These are phyloP conservation scores for Akabosia matsudoensis DNA, from an alignment of 1,140 invertebrate genomes.

Conservation along the genomic window DNA sequence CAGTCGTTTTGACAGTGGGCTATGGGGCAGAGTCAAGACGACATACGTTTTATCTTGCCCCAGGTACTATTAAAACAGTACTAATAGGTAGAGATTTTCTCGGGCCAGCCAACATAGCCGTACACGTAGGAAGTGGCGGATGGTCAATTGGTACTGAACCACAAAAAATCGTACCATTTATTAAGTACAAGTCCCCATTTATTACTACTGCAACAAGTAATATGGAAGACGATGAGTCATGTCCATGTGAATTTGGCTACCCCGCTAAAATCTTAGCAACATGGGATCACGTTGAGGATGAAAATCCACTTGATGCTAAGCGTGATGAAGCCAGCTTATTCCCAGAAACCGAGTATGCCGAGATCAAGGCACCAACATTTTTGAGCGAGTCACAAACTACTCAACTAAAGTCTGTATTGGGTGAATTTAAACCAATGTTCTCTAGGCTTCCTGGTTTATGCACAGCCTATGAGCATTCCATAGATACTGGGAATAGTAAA, in stretches of 20 bases:
- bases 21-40: not conserved
- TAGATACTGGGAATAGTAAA: conserved; percentile 29
- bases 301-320: not conserved
- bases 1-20: not conserved
- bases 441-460: conserved; percentile 28
- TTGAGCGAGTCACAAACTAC: not conserved
- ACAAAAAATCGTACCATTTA: not conserved
- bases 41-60: conserved; percentile 21
- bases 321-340: not conserved
- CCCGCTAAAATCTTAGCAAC: not conserved
- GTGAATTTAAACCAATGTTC: conserved; percentile 24
- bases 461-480: not conserved
- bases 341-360: not conserved
- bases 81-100: conserved; percentile 38
- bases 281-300: not conserved
- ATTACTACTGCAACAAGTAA: not conserved
- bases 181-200: not conserved
- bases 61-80: not conserved
- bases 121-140: conserved; percentile 4
- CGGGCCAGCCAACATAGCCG: not conserved
- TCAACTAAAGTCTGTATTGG: not conserved
- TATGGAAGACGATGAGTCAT: not conserved
- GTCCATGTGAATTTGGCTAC: too few relatives aligned
- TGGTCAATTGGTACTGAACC: conserved; percentile 12
- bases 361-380: not conserved